Base-by-base conservation (phyloP, 1,140 invertebrate species). In the Ceratosolen fusciceps region DNA sequence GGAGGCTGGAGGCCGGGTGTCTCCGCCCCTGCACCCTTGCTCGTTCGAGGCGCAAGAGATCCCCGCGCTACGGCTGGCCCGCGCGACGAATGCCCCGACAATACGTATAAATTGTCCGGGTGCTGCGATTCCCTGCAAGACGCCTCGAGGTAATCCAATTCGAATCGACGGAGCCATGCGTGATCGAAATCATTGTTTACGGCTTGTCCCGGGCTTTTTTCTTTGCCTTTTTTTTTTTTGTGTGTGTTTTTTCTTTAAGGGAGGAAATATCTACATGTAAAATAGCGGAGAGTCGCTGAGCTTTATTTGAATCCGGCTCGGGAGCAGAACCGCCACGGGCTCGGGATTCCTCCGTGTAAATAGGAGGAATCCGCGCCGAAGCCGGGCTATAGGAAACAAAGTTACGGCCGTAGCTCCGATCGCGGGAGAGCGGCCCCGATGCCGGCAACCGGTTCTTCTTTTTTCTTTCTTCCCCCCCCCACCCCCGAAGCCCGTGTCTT, bases 301-400 rank as follows among this genome's bases (percentile, higher is more conserved):
- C 60, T 76, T 76, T 67, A 47, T 76, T 77, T 77, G 29, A 70
- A 77, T 77, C 49, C 3, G 31, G 12, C 7, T 16, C 10, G 12
- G 14, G 31, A 37, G 34, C 29, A 26, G 16, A 3, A n/a, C 9
- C 12, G n/a, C 5, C 21, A 8, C 29, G 34, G n/a, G 60, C 21
- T n/a, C 14, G 37, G 14, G 21, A 65, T 65, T 34, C 43, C n/a
- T 0, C 29, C 60, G 79, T 82, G 72, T 80, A 81, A 84, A 83
- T 83, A 83, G 72, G 74, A 83, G 72, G 74, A 82, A 84, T 81
- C 78, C 80, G 80, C 80, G 80, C 67, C 71, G 43, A 62, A 47
- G 34, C 39, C 10, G 58, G n/a, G 29, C 14, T 71, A 29, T 52
- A 10, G 31, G 52, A 73, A 62, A 76, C 4, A 39, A 68, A 39